Evolutionary conservation across 2,888 invertebrate species (phyloP).

Genomic region (Sesia bembeciformis): DNA sequence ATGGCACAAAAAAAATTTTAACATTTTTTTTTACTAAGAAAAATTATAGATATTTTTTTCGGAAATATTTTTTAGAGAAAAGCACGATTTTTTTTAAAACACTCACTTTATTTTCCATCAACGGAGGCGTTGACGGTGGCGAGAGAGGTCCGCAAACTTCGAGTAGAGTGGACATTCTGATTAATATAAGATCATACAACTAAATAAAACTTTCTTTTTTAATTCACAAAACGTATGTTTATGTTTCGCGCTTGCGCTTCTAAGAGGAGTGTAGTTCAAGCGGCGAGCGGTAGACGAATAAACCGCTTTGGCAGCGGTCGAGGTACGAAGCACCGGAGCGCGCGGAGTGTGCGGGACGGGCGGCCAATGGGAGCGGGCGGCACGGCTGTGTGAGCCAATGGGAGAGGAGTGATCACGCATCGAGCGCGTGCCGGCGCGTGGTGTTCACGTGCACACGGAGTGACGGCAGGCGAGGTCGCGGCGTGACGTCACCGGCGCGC

Average conservation of each 20-base stretch:
- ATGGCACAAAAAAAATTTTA: conserved; percentile 17
- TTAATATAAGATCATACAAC: conserved; percentile 47
- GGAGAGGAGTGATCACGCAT: conserved; percentile 77
- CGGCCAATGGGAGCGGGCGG: conserved; percentile 79
- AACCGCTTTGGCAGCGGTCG: conserved; percentile 55
- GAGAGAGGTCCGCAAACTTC: conserved; percentile 76
- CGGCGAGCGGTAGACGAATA: conserved; percentile 66
- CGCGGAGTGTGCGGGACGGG: conserved; percentile 77
- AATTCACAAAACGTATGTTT: conserved; percentile 60
- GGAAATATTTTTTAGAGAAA: conserved; percentile 8
- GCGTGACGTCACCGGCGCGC: conserved; percentile 75
- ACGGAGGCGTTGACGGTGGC: conserved; percentile 82
- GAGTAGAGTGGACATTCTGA: conserved; percentile 57
- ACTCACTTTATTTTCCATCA: conserved; percentile 74
- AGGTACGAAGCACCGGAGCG: conserved; percentile 71
- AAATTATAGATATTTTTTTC: conserved; percentile 8
- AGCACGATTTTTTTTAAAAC: conserved; percentile 12
- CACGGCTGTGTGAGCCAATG: conserved; percentile 81
- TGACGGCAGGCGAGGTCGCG: conserved; percentile 76
- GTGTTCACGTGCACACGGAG: conserved; percentile 89
- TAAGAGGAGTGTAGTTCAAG: conserved; percentile 60
- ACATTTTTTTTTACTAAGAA: conserved; percentile 6
- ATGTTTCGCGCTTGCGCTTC: conserved; percentile 31
- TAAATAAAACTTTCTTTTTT: conserved; percentile 57
- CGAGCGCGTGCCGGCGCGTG: conserved; percentile 83